phyloP scores from a whole-genome alignment of 2,113 vertebrate species.

The Vireo altiloquus region DNA sequence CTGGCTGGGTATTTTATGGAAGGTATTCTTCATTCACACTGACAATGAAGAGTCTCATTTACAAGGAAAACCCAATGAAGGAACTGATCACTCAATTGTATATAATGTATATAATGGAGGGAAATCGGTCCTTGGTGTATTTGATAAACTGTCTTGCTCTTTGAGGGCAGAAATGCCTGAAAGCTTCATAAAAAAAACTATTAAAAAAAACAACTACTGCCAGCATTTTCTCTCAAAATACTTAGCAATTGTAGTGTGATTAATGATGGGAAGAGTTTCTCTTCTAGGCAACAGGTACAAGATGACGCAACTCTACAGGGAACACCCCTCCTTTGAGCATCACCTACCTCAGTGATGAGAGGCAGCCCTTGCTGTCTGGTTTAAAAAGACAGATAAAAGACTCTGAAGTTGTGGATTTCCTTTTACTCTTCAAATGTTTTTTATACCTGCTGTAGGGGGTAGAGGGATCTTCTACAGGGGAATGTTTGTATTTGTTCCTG shows the following conservation, averaged over 20 bases:
- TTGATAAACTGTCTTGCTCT: constrained; percentile 36
- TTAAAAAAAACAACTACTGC: not conserved
- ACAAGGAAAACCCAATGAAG: constrained; percentile 32
- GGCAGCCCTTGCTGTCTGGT: not conserved
- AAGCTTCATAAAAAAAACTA: not conserved
- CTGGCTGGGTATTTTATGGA: not conserved
- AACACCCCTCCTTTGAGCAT: not conserved
- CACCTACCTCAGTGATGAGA: not conserved
- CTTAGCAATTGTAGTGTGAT: not conserved
- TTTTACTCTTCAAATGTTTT: not conserved
- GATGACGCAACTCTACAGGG: not conserved
- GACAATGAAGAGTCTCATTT: not conserved
- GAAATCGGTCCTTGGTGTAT: not conserved
- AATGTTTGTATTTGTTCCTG: not conserved
- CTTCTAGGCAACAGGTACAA: rapidly evolving
- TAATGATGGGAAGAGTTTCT: not conserved
- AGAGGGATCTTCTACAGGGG: not conserved
- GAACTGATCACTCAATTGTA: constrained; percentile 36
- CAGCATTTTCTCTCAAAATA: not conserved
- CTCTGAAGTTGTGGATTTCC: not conserved
- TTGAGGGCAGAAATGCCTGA: not conserved
- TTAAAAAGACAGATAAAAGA: not conserved
- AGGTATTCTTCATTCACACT: not conserved
- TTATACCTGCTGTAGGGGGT: constrained; percentile 18
- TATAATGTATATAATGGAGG: constrained; percentile 54